Evolutionary conservation across 2,888 invertebrate species (phyloP).

Genomic region (Bimastos eiseni): DNA sequence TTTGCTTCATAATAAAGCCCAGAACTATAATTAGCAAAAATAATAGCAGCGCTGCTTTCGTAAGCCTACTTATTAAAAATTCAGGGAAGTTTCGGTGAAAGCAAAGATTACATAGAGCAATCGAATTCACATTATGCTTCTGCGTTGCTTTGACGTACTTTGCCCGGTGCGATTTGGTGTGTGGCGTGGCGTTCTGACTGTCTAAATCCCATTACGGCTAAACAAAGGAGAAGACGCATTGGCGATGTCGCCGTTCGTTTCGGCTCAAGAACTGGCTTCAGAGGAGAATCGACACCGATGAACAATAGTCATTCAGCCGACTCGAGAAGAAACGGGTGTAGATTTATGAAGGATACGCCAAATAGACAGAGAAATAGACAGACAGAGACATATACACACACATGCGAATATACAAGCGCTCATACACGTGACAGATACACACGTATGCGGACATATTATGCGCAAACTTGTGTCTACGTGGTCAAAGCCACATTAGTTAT

Average conservation of each 20-base stretch:
- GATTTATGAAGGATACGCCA: background rate
- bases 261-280: constrained; percentile 4
- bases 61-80: background rate
- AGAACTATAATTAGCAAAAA: no score
- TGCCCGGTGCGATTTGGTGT: background rate
- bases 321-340: background rate
- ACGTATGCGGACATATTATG: no score
- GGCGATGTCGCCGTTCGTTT: background rate
- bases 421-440: background rate
- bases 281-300: background rate
- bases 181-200: background rate
- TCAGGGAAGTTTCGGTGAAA: background rate
- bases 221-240: background rate
- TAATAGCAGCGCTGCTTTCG: no score
- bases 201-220: background rate
- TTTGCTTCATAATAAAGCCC: no score
- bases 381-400: background rate
- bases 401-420: background rate
- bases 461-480: no score
- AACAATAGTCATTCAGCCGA: background rate
- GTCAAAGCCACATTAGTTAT: no score
- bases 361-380: background rate
- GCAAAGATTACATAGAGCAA: background rate
- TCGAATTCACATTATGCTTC: background rate
- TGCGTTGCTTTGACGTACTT: background rate